These are phyloP conservation scores for Rhinopomastus cyanomelas DNA, from an alignment of 2,113 vertebrate species.

Conservation along the genomic window DNA sequence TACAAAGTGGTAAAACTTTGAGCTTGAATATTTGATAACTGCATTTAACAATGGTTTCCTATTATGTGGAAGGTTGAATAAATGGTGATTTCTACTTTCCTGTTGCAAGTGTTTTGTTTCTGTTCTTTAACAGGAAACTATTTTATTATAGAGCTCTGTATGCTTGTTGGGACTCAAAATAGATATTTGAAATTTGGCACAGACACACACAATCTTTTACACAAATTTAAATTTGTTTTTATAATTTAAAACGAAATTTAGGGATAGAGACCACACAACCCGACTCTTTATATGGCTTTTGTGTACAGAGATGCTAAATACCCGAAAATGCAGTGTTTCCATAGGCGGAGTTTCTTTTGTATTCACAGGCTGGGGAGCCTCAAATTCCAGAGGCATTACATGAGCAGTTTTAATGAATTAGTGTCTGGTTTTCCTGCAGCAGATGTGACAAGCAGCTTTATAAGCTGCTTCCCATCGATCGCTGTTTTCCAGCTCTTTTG, in stretches of 20 bases:
- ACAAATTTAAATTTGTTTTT: slow-evolving; percentile 34
- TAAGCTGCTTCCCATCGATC: slow-evolving; percentile 74
- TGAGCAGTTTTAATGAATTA: slow-evolving; percentile 76
- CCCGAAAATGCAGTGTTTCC: slow-evolving; percentile 68
- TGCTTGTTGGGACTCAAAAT: not conserved
- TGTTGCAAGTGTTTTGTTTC: slow-evolving; percentile 15
- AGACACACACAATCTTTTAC: not conserved
- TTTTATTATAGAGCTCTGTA: not conserved
- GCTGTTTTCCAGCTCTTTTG: slow-evolving; percentile 73
- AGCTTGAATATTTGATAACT: not conserved
- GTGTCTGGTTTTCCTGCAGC: slow-evolving; percentile 75
- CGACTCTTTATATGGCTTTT: slow-evolving; percentile 32
- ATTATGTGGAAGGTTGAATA: not conserved
- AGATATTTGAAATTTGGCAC: slow-evolving; percentile 15
- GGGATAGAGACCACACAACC: slow-evolving; percentile 59
- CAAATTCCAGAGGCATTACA: slow-evolving; percentile 79
- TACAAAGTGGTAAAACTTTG: not conserved
- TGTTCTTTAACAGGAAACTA: slow-evolving; percentile 18
- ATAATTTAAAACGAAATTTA: slow-evolving; percentile 18
- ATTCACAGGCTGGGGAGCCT: slow-evolving; percentile 68
- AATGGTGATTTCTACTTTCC: not conserved
- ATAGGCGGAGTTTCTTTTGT: slow-evolving; percentile 75
- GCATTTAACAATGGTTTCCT: no score
- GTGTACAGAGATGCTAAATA: slow-evolving; percentile 66
- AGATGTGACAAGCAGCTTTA: slow-evolving; percentile 77